Evolutionary conservation across 2,113 vertebrate genomes (phyloP), one percentile per base, ranked within the genome.

Genomic region (Cavia aperea): DNA sequence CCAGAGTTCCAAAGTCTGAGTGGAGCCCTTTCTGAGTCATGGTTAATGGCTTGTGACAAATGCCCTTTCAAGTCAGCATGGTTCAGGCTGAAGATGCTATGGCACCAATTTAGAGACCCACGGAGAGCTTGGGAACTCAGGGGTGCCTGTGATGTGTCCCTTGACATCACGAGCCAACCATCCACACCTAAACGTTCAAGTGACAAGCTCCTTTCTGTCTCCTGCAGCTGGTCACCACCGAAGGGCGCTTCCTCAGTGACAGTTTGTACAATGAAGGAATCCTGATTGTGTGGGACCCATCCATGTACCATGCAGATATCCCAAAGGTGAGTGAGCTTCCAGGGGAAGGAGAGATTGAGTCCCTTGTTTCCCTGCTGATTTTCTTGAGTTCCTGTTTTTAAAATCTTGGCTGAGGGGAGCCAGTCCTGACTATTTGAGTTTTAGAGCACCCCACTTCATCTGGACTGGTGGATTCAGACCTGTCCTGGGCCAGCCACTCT

Each of bases 231-330:
- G 70, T 98, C 19, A 97, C 97, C 82, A 97, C 97, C 26, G 95
- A 97, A 51, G 72, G 94, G 60, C 96, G 93, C 49, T 98, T 98
- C 96, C 94, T 98, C 81, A 95, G 46, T 39, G 95, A 98, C 36
- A 78, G 95, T 1, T 91, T 98, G 0, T 98, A 98, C 92, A 98
- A 95, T 62, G 96, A 97, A 94, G 98, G 98, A 88, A 96, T 97
- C 95, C 96, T 98, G 79, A 97, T 98, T 83, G 94, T 98, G 81
- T 98, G 98, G 98, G 98, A 98, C 96, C 98, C 98, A 21, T 97
- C 98, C 78, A 88, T 97, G 0, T 98, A 98, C 94, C 97, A 98
- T 86, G 96, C 97, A 91, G 97, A 98, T 92, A 97, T 98, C 89
- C 65, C 95, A 82, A 96, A 98, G 97, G 98, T 98, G 97, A 97